Evolutionary conservation across 30 jellyfish, hydroid and myxozoan genomes (phyloP).

Genomic region (Hydractinia echinata): DNA sequence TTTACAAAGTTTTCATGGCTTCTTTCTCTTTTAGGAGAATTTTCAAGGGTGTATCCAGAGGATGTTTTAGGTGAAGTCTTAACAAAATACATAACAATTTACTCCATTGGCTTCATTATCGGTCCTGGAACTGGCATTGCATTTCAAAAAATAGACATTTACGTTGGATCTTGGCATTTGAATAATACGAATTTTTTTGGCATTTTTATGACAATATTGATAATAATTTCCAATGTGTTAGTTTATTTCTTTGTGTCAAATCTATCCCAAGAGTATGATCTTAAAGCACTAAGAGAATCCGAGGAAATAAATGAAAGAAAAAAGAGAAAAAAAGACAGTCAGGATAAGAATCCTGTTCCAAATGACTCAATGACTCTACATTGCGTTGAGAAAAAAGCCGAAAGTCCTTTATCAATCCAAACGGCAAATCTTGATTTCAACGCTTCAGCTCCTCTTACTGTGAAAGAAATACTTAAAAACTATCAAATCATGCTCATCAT

Average conservation of each 20-base stretch:
- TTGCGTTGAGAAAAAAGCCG: too few relatives aligned
- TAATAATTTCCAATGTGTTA: background rate
- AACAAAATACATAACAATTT: background rate
- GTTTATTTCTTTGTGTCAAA: background rate
- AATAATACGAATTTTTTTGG: slow-evolving; percentile 4
- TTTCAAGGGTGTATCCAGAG: background rate
- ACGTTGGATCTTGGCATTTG: slow-evolving; percentile 14
- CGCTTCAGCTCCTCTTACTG: too few relatives aligned
- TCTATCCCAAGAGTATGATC: background rate
- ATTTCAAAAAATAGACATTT: background rate
- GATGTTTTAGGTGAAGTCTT: background rate
- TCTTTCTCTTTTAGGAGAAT: slow-evolving; percentile 1
- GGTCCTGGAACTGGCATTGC: slow-evolving; percentile 11
- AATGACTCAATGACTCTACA: too few relatives aligned
- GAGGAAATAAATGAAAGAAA: background rate
- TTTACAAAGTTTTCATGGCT: too few relatives aligned
- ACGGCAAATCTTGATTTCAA: too few relatives aligned
- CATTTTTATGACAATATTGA: slow-evolving; percentile 9
- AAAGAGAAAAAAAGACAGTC: too few relatives aligned
- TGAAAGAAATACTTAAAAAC: background rate
- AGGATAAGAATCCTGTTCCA: too few relatives aligned
- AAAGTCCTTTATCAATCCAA: too few relatives aligned
- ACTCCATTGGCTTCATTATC: slow-evolving; percentile 8
- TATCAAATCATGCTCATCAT: background rate
- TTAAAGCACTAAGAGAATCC: background rate